Evolutionary conservation across 2,888 invertebrate species (phyloP).

Genomic region (Silvanus unidentatus): DNA sequence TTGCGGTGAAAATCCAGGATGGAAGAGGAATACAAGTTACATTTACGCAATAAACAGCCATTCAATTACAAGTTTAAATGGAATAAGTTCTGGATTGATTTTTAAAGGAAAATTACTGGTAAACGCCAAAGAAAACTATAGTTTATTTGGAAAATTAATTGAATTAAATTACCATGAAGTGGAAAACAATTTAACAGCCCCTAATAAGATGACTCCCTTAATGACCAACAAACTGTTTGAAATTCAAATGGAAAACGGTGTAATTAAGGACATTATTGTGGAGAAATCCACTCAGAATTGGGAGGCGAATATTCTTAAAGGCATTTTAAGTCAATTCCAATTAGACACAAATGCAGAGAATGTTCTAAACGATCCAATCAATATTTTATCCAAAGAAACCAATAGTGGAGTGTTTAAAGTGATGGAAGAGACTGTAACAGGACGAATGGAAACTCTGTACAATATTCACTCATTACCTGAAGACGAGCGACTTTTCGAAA

Average conservation of each 20-base stretch:
- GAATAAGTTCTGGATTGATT: no score
- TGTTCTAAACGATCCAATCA: constrained; percentile 51
- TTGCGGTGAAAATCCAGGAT: no score
- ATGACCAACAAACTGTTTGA: constrained; percentile 55
- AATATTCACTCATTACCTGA: constrained; percentile 55
- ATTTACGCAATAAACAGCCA: no score
- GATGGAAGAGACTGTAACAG: constrained; percentile 65
- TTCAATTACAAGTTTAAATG: no score
- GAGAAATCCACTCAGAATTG: constrained; percentile 51
- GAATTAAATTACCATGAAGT: no score
- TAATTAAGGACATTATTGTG: constrained; percentile 53
- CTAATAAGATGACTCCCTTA: no score
- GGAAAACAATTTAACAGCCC: no score
- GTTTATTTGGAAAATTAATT: no score
- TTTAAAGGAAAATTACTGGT: no score
- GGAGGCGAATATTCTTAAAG: constrained; percentile 62
- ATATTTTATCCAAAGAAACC: constrained; percentile 37
- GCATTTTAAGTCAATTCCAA: constrained; percentile 61
- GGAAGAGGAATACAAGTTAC: no score
- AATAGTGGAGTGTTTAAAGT: constrained; percentile 56
- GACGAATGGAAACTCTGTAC: constrained; percentile 63
- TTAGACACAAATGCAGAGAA: constrained; percentile 48
- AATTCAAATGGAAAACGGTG: constrained; percentile 55
- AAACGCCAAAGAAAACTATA: no score
- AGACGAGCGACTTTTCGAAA: constrained; percentile 53